Evolutionary conservation across 2,113 vertebrate species (phyloP), one percentile per base, ranked within the genome.

Genomic region (Scomber japonicus): DNA sequence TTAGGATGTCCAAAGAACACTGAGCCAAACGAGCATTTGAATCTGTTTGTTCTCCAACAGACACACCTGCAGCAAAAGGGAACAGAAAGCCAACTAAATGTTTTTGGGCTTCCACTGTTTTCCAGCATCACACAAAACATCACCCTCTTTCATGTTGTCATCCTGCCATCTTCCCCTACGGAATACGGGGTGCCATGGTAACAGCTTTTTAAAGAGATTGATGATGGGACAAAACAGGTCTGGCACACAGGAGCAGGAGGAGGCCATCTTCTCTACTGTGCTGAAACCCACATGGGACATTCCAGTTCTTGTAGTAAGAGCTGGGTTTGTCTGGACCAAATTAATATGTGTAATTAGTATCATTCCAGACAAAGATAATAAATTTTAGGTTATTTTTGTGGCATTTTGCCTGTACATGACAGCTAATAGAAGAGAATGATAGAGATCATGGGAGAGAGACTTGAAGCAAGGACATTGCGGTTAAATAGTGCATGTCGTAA

Each of bases 161-260:
- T 67, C 40, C 51, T 65, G 53, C 75, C 83, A 73, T 77, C 72
- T 75, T 77, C 63, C 11, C 45, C 69, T 71, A 51, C 73, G 62
- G 81, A 80, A 76, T 27, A 67, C 56, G 44, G 51, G 71, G 35
- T 81, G 56, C 82, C 74, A 78, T 83, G 80, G 86, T 69, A 71
- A 87, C 75, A 14, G 35, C 81, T 82, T 79, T 84, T 83, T 40
- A 81, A 80, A 57, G 66, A 82, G 83, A 82, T 68, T 80, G 65
- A 84, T 78, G 86, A 80, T 69, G 73, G 51, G 77, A 69, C 59
- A 75, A 75, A 83, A 73, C 45, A 17, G 14, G 27, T 17, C 55
- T 79, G 75, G 51, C 60, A 69, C 71, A n/a, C 62, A 46, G 35
- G 54, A 50, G 9, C 54, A 83, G 71, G 50, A 60, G 49, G 56